phyloP scores from a whole-genome alignment of 2,888 invertebrate genomes.

The Glaucopsyche alexis region DNA sequence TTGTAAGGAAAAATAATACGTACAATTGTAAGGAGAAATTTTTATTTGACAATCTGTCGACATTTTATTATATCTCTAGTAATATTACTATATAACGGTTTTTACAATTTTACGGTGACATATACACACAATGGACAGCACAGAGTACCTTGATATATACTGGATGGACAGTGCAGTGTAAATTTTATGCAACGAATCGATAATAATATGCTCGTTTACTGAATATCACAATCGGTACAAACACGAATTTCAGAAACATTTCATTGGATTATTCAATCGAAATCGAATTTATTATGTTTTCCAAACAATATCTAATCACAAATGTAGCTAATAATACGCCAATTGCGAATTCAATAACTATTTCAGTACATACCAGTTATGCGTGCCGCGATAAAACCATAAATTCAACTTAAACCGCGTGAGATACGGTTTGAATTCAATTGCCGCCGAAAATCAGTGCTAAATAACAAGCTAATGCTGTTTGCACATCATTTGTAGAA shows the following conservation, averaged over 20 bases:
- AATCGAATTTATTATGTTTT: constrained; percentile 23
- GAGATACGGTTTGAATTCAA: constrained; percentile 36
- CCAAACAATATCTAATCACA: constrained; percentile 29
- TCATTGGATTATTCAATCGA: constrained; percentile 17
- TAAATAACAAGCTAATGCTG: constrained; percentile 40
- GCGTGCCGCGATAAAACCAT: neutral
- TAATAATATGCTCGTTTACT: neutral
- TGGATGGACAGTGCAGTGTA: no score
- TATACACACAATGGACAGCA: no score
- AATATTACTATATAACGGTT: no score
- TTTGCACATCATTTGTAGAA: constrained; percentile 39
- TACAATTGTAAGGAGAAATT: no score
- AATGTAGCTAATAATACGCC: constrained; percentile 18
- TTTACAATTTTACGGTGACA: no score
- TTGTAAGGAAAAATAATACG: no score
- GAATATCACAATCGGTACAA: neutral
- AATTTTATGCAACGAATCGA: neutral
- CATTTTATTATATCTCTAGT: no score
- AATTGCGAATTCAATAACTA: constrained; percentile 27
- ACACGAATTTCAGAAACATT: neutral
- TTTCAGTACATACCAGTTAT: constrained; percentile 24
- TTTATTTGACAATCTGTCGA: no score
- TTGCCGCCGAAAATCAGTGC: constrained; percentile 33
- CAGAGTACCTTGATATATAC: no score
- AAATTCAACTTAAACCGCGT: constrained; percentile 22